Conservation (phyloP, 2,113 vertebrate species). For the Pterocles orientalis region DNA sequence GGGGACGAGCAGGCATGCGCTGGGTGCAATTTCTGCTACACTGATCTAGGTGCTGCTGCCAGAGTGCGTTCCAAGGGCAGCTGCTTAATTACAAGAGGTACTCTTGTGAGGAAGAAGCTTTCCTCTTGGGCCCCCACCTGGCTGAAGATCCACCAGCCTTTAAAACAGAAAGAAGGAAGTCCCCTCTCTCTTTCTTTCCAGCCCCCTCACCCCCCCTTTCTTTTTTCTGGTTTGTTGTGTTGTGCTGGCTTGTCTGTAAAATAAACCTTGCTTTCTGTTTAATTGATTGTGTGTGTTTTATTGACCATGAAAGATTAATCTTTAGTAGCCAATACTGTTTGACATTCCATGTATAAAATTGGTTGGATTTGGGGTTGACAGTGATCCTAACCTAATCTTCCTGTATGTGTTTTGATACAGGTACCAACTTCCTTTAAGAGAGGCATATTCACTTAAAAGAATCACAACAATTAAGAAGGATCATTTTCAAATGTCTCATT, state of each 20-base stretch:
- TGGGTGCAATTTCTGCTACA: accelerated
- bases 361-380: not conserved
- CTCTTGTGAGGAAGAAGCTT: not conserved
- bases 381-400: not conserved
- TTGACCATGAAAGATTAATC: not conserved
- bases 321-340: not conserved
- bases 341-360: not conserved
- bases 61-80: not conserved
- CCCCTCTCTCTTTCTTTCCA: not conserved
- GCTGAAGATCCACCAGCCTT: not conserved
- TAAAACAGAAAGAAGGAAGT: not conserved
- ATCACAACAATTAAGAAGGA: not conserved
- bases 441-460: not conserved
- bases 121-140: not conserved
- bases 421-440: not conserved
- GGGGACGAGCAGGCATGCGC: accelerated
- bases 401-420: not conserved
- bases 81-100: not conserved
- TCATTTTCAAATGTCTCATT: not conserved
- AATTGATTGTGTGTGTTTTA: not conserved
- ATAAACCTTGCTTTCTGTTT: not conserved
- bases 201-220: not conserved
- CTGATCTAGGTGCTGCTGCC: not conserved
- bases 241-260: not conserved
- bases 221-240: not conserved